phyloP scores from a whole-genome alignment of 1,140 invertebrate genomes.

The Drosophila jambulina region DNA sequence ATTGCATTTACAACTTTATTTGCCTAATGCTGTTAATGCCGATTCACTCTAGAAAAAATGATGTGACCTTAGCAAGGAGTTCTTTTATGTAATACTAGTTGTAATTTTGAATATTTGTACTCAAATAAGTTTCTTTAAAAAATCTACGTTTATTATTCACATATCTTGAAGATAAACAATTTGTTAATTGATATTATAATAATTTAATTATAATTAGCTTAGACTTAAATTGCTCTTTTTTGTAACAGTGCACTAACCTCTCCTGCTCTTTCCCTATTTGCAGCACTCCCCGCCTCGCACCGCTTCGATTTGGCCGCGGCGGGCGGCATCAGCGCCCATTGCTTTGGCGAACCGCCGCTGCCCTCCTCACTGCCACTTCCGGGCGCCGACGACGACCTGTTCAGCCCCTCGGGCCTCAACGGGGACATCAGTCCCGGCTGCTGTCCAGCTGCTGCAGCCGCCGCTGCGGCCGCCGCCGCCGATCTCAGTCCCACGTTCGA shows the following conservation, averaged over 20 bases:
- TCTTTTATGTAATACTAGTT: background rate
- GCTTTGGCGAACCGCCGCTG: slow-evolving; percentile 89
- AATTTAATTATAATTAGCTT: no score
- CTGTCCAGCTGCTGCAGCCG: slow-evolving; percentile 73
- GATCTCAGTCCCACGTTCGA: slow-evolving; percentile 92
- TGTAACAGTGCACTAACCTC: background rate
- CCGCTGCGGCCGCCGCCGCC: slow-evolving; percentile 79
- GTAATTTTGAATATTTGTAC: background rate
- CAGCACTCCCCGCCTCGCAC: slow-evolving; percentile 86
- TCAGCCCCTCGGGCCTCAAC: slow-evolving; percentile 88
- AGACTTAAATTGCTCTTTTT: background rate
- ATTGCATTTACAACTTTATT: slow-evolving; percentile 81
- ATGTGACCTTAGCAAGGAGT: background rate
- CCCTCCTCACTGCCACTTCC: slow-evolving; percentile 89
- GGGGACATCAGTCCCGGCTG: slow-evolving; percentile 86
- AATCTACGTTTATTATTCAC: no score
- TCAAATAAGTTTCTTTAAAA: no score
- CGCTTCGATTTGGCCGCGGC: slow-evolving; percentile 86
- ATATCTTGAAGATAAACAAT: no score
- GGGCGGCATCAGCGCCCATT: slow-evolving; percentile 86
- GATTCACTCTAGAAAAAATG: slow-evolving; percentile 1
- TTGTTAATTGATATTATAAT: no score
- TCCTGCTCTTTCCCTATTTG: background rate
- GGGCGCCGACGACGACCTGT: slow-evolving; percentile 92
- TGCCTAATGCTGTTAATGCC: slow-evolving; percentile 70